phyloP scores from a whole-genome alignment of 2,888 invertebrate genomes.

The Cenopis cana region DNA sequence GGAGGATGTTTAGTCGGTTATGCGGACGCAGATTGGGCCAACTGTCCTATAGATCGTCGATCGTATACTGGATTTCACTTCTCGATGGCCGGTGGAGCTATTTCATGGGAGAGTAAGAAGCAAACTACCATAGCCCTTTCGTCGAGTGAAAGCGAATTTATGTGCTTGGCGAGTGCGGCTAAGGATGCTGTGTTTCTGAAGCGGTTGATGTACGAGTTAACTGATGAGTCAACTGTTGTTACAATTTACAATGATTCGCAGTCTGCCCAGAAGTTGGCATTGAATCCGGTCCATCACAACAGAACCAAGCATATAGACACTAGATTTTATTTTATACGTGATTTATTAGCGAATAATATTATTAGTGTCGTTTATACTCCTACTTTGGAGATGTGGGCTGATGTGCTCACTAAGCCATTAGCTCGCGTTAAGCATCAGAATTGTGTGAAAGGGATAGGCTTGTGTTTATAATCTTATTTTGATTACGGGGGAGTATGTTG shows the following conservation, averaged over 20 bases:
- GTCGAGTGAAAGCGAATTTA: too few relatives aligned
- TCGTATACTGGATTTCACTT: background rate
- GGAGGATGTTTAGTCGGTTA: background rate
- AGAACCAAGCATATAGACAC: background rate
- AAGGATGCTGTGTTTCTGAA: background rate
- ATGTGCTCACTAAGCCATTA: conserved; percentile 6
- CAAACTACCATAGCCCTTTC: background rate
- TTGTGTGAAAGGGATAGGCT: conserved; percentile 8
- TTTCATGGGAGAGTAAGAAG: background rate
- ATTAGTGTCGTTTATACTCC: too few relatives aligned
- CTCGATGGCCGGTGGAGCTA: background rate
- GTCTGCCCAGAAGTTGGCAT: too few relatives aligned
- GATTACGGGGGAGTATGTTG: too few relatives aligned
- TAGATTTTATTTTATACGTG: too few relatives aligned
- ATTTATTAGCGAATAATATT: too few relatives aligned
- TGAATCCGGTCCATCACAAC: background rate
- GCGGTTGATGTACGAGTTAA: background rate
- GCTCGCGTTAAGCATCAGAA: background rate
- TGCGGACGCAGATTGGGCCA: conserved; percentile 4
- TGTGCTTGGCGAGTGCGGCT: too few relatives aligned
- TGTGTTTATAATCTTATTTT: too few relatives aligned
- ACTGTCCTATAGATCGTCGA: background rate
- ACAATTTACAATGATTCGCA: background rate
- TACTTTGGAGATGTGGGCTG: conserved; percentile 13
- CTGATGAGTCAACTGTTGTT: background rate